These are phyloP conservation scores for Zele albiditarsus DNA, from an alignment of 2,888 invertebrate genomes.

Conservation along the genomic window DNA sequence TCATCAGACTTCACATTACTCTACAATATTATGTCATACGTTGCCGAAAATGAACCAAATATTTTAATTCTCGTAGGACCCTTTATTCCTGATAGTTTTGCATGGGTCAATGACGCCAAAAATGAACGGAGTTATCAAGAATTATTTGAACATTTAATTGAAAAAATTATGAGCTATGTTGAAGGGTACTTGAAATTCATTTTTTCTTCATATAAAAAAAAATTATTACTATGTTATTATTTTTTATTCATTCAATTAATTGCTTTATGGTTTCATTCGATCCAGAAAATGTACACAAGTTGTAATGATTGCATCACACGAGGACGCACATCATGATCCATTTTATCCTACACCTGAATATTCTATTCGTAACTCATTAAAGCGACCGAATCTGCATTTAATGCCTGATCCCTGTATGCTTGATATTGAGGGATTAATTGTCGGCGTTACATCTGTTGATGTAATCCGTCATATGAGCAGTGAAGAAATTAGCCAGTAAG, in stretches of 20 bases:
- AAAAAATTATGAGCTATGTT: slow-evolving; percentile 79
- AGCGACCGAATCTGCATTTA: slow-evolving; percentile 79
- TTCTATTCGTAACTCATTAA: slow-evolving; percentile 72
- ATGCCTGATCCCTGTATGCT: slow-evolving; percentile 89
- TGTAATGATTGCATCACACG: slow-evolving; percentile 83
- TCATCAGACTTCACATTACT: slow-evolving; percentile 85
- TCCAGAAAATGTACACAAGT: slow-evolving; percentile 80
- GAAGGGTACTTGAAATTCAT: slow-evolving; percentile 74
- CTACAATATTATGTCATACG: slow-evolving; percentile 82
- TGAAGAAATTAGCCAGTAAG: slow-evolving; percentile 85
- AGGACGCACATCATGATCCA: slow-evolving; percentile 85
- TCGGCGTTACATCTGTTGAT: slow-evolving; percentile 89
- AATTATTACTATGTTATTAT: slow-evolving; percentile 4
- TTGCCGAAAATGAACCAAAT: slow-evolving; percentile 82
- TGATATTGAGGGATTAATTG: slow-evolving; percentile 82
- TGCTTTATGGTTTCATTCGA: slow-evolving; percentile 14
- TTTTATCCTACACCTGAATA: slow-evolving; percentile 91
- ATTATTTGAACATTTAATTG: slow-evolving; percentile 83
- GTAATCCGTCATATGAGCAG: slow-evolving; percentile 87
- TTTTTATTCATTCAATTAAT: slow-evolving; percentile 8
- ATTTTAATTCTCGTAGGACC: slow-evolving; percentile 89
- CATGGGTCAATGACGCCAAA: slow-evolving; percentile 76
- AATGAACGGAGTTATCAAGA: slow-evolving; percentile 82
- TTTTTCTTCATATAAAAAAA: slow-evolving; percentile 9
- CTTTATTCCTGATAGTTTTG: slow-evolving; percentile 82